A percentile compares a stretch with the other conserved stretches of the same genome.
Evolutionary conservation across 2,113 vertebrate species (phyloP).

Genomic region (Nymphicus hollandicus): DNA sequence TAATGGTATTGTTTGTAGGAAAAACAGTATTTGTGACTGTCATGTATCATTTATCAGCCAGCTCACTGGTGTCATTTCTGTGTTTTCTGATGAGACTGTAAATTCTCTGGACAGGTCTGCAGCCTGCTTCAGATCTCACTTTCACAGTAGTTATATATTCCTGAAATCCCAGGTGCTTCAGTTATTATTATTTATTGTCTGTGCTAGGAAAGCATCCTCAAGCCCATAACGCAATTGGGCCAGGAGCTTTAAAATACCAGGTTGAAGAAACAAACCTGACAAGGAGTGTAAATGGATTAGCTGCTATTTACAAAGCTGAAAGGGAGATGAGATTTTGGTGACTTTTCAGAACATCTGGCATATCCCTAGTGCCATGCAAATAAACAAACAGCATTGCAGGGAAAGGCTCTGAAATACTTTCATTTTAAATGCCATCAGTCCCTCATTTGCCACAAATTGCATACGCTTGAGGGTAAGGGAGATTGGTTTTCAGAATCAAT

Average conservation of each 20-base stretch:
- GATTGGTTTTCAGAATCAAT: background rate
- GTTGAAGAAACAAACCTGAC: background rate
- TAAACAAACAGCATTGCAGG: background rate
- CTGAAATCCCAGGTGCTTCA: background rate
- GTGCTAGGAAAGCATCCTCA: background rate
- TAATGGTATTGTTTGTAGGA: background rate
- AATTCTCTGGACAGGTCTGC: background rate
- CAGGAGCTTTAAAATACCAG: background rate
- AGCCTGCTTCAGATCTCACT: background rate
- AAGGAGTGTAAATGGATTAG: background rate
- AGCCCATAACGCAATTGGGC: background rate
- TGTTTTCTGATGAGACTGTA: background rate
- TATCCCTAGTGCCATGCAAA: background rate
- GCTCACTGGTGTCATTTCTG: background rate
- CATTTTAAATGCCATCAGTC: background rate
- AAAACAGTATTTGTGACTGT: background rate
- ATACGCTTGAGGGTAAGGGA: fast-evolving
- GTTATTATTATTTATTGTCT: background rate
- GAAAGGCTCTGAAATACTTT: background rate
- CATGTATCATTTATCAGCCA: background rate
- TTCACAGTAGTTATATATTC: background rate
- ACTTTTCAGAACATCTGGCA: background rate
- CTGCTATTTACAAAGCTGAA: background rate
- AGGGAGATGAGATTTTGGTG: background rate
- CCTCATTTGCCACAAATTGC: background rate